These are phyloP conservation scores for Ciona savignyi DNA, from an alignment of 23 tunicate species.

Conservation along the genomic window DNA sequence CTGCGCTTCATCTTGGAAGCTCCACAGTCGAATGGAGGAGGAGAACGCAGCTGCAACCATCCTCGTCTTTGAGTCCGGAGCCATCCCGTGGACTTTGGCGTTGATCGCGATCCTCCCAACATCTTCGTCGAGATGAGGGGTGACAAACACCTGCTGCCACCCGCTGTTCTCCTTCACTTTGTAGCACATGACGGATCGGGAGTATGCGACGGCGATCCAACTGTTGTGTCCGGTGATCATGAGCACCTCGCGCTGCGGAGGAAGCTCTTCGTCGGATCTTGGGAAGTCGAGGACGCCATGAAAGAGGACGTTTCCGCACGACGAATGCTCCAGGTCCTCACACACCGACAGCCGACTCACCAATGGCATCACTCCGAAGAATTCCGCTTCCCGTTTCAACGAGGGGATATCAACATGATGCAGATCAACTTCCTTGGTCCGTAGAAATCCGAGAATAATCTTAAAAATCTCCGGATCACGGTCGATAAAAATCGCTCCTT, in stretches of 20 bases:
- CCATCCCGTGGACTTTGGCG: slow-evolving; percentile 97
- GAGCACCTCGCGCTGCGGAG: slow-evolving; percentile 14
- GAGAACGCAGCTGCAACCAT: slow-evolving; percentile 91
- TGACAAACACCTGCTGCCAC: slow-evolving; percentile 92
- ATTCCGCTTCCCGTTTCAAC: slow-evolving; percentile 85
- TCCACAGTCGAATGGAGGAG: slow-evolving; percentile 73
- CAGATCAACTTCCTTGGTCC: slow-evolving; percentile 70
- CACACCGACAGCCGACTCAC: slow-evolving; percentile 62
- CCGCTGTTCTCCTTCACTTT: slow-evolving; percentile 88
- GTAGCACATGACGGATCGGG: slow-evolving; percentile 79
- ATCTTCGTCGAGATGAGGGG: slow-evolving; percentile 48
- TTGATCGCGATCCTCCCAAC: slow-evolving; percentile 67
- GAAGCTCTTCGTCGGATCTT: not conserved
- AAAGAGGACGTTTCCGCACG: slow-evolving; percentile 83
- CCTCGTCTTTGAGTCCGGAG: slow-evolving; percentile 88
- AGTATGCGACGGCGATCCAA: slow-evolving; percentile 91
- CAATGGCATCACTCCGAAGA: slow-evolving; percentile 65
- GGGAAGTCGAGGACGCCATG: slow-evolving; percentile 44
- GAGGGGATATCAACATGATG: slow-evolving; percentile 48
- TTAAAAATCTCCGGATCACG: slow-evolving; percentile 80
- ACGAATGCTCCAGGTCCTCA: slow-evolving; percentile 53
- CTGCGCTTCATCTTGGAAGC: slow-evolving; percentile 72
- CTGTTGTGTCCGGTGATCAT: slow-evolving; percentile 89
- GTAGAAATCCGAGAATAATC: slow-evolving; percentile 57
- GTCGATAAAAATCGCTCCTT: slow-evolving; percentile 87